Evolutionary conservation across 53 echinoderm and acorn worm species (phyloP).

Genomic region (Stichopus horrens): DNA sequence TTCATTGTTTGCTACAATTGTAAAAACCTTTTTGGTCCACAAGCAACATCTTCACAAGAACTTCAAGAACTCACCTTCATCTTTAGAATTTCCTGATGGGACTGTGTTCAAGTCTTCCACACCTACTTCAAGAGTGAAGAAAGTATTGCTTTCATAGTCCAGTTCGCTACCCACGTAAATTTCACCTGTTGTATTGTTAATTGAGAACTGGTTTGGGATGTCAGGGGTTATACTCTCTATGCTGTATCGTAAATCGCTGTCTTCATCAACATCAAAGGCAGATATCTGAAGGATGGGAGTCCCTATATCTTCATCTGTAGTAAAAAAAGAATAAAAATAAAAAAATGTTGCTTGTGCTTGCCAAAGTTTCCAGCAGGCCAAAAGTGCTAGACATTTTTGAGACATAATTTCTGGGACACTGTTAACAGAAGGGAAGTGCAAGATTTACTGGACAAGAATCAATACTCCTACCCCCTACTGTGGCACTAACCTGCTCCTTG

Average conservation of each 20-base stretch:
- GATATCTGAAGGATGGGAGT: constrained; percentile 22
- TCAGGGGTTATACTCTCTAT: constrained; percentile 5
- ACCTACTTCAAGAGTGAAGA: constrained; percentile 41
- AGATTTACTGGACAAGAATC: no score
- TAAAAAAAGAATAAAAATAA: not conserved
- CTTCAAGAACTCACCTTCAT: constrained; percentile 49
- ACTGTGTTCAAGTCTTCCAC: constrained; percentile 55
- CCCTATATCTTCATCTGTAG: not conserved
- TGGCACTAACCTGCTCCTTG: no score
- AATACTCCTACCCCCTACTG: no score
- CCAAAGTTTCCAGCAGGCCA: no score
- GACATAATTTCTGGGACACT: no score
- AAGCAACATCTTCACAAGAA: no score
- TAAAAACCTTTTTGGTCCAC: no score
- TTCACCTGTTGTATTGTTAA: constrained; percentile 48
- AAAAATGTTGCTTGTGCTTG: no score
- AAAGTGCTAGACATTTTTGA: no score
- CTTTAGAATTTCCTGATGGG: not conserved
- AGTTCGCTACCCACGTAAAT: constrained; percentile 39
- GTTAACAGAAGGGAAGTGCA: no score
- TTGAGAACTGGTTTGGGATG: constrained; percentile 43
- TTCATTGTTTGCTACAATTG: no score
- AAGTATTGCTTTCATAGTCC: constrained; percentile 52
- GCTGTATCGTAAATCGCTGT: constrained; percentile 28
- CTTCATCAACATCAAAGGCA: constrained; percentile 62